Base-by-base conservation (phyloP, 1,140 invertebrate species). In the Leptinotarsa texana region DNA sequence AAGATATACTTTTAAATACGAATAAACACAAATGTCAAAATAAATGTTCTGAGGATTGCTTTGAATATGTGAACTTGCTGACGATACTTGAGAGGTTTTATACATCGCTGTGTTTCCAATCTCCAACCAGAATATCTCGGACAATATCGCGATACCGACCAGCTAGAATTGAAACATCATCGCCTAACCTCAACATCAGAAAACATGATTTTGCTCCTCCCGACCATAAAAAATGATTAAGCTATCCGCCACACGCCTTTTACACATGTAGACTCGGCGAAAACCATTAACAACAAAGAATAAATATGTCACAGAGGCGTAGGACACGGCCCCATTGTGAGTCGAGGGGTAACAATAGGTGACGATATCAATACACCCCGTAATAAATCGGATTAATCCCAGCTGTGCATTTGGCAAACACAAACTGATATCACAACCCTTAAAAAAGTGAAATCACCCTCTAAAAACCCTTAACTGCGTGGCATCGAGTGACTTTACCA, bases 311-410 rank as follows among this genome's bases (percentile, higher is more conserved):
- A 74, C 74, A 79, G 65, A 66, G 76, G 67, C 69, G 69, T 74
- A 74, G 69, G 67, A 77, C 75, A 65, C 63, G 76, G 66, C 73
- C 73, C 77, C 72, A 69, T 67, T 69, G 68, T 69, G 33, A 47
- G 18, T 42, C 21, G 63, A 65, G 33, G n/a, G 49, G 65, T 49
- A 72, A 75, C 74, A 75, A 75, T 66, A 72, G 74, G 61, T 65
- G 74, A 75, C 69, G 69, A 75, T 72, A 75, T 75, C 74, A 69
- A 69, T 69, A 69, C 68, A 70, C 62, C 68, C 62, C 74, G 74
- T 76, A 79, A 76, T 79, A 79, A 79, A 78, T 79, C 78, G 74
- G 78, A 79, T 79, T 79, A 79, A 79, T 79, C 77, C 78, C 78
- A 79, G 78, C 78, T 79, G 78, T 67, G 78, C 78, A 78, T 79